Conservation (phyloP, 2,797 vertebrate genomes). For the Threskiornis aethiopicus region DNA sequence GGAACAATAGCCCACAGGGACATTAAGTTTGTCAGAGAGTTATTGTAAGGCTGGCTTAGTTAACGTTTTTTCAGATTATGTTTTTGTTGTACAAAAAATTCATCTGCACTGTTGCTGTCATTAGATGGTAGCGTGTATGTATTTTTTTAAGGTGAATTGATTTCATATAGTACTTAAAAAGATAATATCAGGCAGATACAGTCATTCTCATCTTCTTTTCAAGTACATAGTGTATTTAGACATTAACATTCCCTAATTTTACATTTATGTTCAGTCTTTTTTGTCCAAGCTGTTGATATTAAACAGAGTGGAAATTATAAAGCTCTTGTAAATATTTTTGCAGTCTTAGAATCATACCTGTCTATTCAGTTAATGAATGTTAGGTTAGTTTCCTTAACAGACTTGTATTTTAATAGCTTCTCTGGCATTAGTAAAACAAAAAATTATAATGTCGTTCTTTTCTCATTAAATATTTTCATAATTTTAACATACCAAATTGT, state of each 20-base stretch:
- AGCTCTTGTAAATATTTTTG: neutral
- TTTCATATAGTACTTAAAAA: neutral
- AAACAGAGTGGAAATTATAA: neutral
- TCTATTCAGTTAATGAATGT: neutral
- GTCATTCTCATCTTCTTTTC: neutral
- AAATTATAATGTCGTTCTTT: neutral
- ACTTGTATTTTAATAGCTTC: neutral
- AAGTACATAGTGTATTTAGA: neutral
- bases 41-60: neutral
- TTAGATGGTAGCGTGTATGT: neutral
- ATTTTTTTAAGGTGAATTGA: neutral
- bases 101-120: neutral
- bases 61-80: neutral
- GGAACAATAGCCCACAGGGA: neutral
- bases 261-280: neutral
- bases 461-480: neutral
- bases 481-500: neutral
- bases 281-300: neutral
- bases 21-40: neutral
- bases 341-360: neutral
- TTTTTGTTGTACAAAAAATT: neutral
- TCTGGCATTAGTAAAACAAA: neutral
- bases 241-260: neutral
- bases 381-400: neutral
- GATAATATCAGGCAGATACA: neutral